Conservation (phyloP, 1,140 invertebrate species). For the Mercenaria mercenaria region DNA sequence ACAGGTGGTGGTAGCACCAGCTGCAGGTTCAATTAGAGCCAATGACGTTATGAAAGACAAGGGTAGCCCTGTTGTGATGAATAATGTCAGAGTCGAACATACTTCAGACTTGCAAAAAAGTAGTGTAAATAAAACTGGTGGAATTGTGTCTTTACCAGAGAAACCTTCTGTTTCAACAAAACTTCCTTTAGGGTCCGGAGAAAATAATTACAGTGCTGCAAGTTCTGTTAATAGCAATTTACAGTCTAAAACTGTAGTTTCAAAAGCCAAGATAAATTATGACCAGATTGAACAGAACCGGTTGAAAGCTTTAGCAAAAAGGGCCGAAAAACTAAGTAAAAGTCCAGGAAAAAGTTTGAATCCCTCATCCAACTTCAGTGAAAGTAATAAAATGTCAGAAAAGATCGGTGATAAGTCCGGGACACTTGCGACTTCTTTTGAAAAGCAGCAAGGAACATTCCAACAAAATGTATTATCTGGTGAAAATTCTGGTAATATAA, state of each 20-base stretch:
- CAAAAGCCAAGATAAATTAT: not conserved
- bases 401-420: not conserved
- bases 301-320: conserved; percentile 22
- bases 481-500: not conserved
- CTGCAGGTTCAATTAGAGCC: not conserved
- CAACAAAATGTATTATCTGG: not conserved
- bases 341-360: conserved; percentile 45
- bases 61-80: no score
- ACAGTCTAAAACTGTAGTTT: not conserved
- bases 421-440: not conserved
- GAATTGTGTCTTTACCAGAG: no score
- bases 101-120: no score
- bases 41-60: not conserved
- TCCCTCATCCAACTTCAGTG: not conserved
- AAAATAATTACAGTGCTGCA: no score
- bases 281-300: conserved; percentile 54
- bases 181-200: no score
- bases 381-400: no score
- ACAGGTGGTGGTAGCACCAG: not conserved
- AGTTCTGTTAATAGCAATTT: not conserved
- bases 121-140: no score
- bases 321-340: conserved; percentile 26
- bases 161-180: no score
- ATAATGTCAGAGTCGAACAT: no score
- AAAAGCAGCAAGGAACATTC: not conserved